Evolutionary conservation across 2,797 vertebrate species (phyloP).

Genomic region (Lagocephalus sceleratus): DNA sequence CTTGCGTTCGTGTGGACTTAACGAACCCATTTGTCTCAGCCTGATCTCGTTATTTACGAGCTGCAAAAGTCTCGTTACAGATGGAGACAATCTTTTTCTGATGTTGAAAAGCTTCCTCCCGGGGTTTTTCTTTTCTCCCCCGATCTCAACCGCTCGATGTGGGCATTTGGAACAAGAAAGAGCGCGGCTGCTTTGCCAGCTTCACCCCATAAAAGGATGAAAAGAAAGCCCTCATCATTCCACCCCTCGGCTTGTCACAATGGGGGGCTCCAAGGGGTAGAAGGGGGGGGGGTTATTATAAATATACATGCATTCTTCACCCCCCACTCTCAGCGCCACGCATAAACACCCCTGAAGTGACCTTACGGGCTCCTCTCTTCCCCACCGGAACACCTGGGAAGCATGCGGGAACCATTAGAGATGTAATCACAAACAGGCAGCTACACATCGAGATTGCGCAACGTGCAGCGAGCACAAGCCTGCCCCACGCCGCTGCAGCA

Average conservation of each 20-base stretch:
- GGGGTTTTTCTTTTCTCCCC: conserved; percentile 26
- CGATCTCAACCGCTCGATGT: conserved; percentile 16
- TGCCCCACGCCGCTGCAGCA: conserved; percentile 38
- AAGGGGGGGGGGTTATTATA: conserved; percentile 32
- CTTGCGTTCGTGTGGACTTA: background rate
- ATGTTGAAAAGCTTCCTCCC: conserved; percentile 12
- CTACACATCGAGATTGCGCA: conserved; percentile 34
- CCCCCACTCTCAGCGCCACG: conserved; percentile 34
- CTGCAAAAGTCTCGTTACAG: background rate
- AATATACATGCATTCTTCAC: conserved; percentile 64
- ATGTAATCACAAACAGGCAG: conserved; percentile 43
- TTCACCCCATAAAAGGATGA: conserved; percentile 54
- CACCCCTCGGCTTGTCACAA: conserved; percentile 37
- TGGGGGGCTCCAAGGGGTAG: conserved; percentile 28
- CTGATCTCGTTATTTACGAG: background rate
- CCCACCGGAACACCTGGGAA: conserved; percentile 46
- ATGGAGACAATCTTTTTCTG: background rate
- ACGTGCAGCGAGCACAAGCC: conserved; percentile 53
- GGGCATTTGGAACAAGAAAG: conserved; percentile 32
- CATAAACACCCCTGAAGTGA: conserved; percentile 42
- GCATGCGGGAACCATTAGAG: conserved; percentile 17
- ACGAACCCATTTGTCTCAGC: background rate
- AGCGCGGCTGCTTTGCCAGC: conserved; percentile 37
- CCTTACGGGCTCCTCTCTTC: conserved; percentile 33
- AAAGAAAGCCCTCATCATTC: conserved; percentile 17